Conservation (phyloP, 2,113 vertebrate genomes). For the Electrona antarctica region DNA sequence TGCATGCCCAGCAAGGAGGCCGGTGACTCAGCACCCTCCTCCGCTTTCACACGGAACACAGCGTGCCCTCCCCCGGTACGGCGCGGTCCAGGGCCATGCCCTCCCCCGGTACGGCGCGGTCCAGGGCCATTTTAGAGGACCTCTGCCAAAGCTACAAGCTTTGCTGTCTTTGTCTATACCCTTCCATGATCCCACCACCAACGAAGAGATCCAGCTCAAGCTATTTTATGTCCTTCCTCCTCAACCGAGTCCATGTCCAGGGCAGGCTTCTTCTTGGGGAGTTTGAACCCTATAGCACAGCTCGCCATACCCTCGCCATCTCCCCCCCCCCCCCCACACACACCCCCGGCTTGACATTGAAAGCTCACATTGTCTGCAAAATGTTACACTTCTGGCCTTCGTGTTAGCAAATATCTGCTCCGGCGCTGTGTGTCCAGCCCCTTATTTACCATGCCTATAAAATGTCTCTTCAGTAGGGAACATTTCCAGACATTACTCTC, state of each 20-base stretch:
- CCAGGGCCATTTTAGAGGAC: no score
- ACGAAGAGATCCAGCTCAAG: not conserved
- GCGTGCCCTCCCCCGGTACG: not conserved
- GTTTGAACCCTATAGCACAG: not conserved
- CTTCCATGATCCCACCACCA: not conserved
- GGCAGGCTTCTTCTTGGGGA: no score
- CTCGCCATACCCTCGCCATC: conserved; percentile 10
- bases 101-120: not conserved
- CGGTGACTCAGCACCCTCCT: conserved; percentile 65
- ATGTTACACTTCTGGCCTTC: conserved; percentile 33
- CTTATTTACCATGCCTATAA: conserved; percentile 61
- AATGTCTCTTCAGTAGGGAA: conserved; percentile 45
- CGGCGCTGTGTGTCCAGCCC: conserved; percentile 25
- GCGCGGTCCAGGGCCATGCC: not conserved
- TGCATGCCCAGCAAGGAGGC: conserved; percentile 30
- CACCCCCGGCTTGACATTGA: conserved; percentile 22
- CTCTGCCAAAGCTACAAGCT: not conserved
- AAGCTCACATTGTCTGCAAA: conserved; percentile 51
- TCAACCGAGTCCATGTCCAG: not conserved
- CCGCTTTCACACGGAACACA: conserved; percentile 43
- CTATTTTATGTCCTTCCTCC: not conserved
- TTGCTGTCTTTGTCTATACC: not conserved
- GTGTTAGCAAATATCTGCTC: conserved; percentile 37
- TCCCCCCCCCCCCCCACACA: conserved; percentile 5
- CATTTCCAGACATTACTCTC: conserved; percentile 50